Evolutionary conservation across 1,140 invertebrate genomes (phyloP).

Genomic region (Druon quercuslanigerum): DNA sequence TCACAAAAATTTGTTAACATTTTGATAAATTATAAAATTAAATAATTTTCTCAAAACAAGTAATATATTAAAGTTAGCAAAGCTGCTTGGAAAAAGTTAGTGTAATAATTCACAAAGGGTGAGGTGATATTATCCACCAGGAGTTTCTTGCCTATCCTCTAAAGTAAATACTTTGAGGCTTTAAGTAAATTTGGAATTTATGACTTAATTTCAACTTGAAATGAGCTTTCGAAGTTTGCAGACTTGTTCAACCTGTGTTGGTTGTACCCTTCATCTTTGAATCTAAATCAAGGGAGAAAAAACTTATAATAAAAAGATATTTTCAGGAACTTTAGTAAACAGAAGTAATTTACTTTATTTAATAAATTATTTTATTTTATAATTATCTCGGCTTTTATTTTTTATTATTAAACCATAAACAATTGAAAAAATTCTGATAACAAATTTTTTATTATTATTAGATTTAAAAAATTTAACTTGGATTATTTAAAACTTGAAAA

Average conservation of each 20-base stretch:
- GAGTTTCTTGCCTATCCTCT: conserved; percentile 40
- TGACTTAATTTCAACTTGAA: conserved; percentile 62
- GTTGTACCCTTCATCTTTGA: background rate
- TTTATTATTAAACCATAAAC: no score
- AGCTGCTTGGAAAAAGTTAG: conserved; percentile 5
- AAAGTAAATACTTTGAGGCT: conserved; percentile 45
- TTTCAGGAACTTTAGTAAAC: no score
- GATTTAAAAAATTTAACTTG: no score
- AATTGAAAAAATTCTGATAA: no score
- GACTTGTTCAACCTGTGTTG: background rate
- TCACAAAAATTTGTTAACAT: no score
- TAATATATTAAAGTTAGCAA: background rate
- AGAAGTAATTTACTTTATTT: no score
- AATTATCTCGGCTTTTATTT: no score
- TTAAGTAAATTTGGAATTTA: conserved; percentile 65
- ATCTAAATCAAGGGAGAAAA: background rate
- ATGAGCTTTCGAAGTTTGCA: conserved; percentile 40
- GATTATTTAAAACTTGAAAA: no score
- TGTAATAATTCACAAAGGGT: conserved; percentile 18
- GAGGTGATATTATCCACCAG: conserved; percentile 45
- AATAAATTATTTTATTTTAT: no score
- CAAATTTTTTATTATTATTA: no score
- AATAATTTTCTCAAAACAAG: background rate
- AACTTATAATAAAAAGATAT: no score
- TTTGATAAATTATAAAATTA: no score